Conservation (phyloP, 2,888 invertebrate species). For the Polia nebulosa region DNA sequence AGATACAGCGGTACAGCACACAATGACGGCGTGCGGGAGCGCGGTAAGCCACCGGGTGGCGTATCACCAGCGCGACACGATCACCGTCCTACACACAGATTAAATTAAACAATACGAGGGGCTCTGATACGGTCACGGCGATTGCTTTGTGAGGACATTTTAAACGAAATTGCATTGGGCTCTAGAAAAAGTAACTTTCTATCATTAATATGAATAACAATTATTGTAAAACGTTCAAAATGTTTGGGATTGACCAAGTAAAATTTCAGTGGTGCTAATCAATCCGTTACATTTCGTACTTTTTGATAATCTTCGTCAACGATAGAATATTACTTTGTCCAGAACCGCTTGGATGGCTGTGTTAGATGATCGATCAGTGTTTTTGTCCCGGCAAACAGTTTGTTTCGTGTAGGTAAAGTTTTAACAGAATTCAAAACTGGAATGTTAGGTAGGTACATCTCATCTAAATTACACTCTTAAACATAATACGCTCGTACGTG, state of each 20-base stretch:
- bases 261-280: not conserved
- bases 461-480: not conserved
- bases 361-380: no score
- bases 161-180: slow-evolving; percentile 4
- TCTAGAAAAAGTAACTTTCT: not conserved
- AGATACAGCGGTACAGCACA: not conserved
- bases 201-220: not conserved
- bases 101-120: slow-evolving; percentile 32
- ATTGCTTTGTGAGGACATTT: not conserved
- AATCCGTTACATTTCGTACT: not conserved
- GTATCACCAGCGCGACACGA: slow-evolving; percentile 7
- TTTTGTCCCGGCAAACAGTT: not conserved
- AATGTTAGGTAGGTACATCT: not conserved
- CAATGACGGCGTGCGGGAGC: not conserved
- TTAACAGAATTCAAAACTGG: not conserved
- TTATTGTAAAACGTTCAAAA: not conserved
- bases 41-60: slow-evolving; percentile 26
- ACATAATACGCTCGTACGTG: no score
- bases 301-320: not conserved
- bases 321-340: not conserved
- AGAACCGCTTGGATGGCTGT: no score
- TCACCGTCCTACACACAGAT: slow-evolving; percentile 39
- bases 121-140: not conserved
- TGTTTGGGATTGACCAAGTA: not conserved
- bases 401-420: slow-evolving; percentile 7